Evolutionary conservation across 2,113 vertebrate genomes (phyloP).

Genomic region (Maccullochella peelii): DNA sequence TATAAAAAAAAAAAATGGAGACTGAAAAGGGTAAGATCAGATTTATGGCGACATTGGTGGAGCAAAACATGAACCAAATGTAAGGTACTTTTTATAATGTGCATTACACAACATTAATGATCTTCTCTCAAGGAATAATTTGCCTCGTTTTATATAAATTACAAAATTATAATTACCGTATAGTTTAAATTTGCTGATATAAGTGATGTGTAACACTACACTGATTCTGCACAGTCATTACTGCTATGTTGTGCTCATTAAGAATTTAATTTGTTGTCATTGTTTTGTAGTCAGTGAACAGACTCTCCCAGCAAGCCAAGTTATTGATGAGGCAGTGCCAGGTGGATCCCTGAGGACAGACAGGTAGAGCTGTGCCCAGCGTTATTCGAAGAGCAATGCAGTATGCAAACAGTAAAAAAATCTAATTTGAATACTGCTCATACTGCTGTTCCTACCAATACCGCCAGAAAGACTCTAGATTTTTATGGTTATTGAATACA

Average conservation of each 20-base stretch:
- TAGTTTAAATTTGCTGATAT: slow-evolving; percentile 50
- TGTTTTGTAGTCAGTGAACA: slow-evolving; percentile 58
- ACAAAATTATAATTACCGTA: slow-evolving; percentile 23
- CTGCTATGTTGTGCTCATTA: slow-evolving; percentile 63
- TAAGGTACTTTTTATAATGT: too few relatives aligned
- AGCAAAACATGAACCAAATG: neutral
- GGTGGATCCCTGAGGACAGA: slow-evolving; percentile 62
- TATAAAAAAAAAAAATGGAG: neutral
- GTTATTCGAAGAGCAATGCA: slow-evolving; percentile 37
- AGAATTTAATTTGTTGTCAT: slow-evolving; percentile 60
- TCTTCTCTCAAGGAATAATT: slow-evolving; percentile 12
- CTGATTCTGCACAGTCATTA: slow-evolving; percentile 59
- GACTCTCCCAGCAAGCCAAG: slow-evolving; percentile 54
- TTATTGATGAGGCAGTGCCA: slow-evolving; percentile 73
- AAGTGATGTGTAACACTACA: slow-evolving; percentile 50
- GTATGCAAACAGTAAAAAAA: slow-evolving; percentile 20
- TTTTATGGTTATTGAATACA: neutral
- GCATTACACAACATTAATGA: neutral
- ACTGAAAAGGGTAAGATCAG: neutral
- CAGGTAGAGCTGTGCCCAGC: slow-evolving; percentile 61
- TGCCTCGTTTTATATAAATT: slow-evolving; percentile 2
- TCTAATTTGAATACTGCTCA: slow-evolving; percentile 23
- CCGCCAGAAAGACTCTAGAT: neutral
- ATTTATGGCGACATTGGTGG: neutral
- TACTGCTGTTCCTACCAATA: neutral